These are phyloP conservation scores for Gambelia wislizenii DNA, from an alignment of 2,797 vertebrate genomes.

Conservation along the genomic window DNA sequence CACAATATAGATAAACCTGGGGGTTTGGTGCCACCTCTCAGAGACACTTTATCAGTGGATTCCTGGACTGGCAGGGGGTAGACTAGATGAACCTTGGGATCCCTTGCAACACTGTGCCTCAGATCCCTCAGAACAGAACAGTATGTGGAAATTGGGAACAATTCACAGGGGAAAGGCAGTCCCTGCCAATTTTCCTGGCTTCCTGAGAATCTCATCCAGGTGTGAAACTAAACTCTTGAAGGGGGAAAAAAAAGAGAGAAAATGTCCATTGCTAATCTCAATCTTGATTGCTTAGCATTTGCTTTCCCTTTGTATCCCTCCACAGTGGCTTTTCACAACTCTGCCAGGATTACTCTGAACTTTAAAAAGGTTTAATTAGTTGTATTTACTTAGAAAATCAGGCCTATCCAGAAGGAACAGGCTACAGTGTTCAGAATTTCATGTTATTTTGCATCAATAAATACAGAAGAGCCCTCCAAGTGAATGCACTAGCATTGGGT, in stretches of 20 bases:
- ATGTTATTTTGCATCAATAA: neutral
- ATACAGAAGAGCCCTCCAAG: neutral
- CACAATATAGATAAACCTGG: too few relatives aligned
- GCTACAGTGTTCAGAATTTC: neutral
- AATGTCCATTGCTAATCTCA: neutral
- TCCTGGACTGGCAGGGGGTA: too few relatives aligned
- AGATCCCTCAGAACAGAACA: neutral
- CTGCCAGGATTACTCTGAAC: slow-evolving; percentile 4
- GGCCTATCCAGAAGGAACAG: neutral
- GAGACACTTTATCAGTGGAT: too few relatives aligned
- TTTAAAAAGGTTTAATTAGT: neutral
- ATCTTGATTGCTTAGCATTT: neutral
- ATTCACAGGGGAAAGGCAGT: neutral
- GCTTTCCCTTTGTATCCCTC: neutral
- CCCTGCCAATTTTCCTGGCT: neutral
- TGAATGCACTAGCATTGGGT: too few relatives aligned
- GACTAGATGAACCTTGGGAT: too few relatives aligned
- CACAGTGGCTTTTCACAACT: neutral
- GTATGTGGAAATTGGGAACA: neutral
- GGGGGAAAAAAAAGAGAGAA: neutral
- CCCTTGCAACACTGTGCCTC: neutral
- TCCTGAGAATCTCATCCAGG: neutral
- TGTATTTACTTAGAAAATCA: slow-evolving; percentile 6
- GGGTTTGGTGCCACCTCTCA: too few relatives aligned
- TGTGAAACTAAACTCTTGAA: neutral